Evolutionary conservation across 2,797 vertebrate genomes (phyloP), one percentile per base, ranked within the genome.

Genomic region (Melanotaenia nigrans): DNA sequence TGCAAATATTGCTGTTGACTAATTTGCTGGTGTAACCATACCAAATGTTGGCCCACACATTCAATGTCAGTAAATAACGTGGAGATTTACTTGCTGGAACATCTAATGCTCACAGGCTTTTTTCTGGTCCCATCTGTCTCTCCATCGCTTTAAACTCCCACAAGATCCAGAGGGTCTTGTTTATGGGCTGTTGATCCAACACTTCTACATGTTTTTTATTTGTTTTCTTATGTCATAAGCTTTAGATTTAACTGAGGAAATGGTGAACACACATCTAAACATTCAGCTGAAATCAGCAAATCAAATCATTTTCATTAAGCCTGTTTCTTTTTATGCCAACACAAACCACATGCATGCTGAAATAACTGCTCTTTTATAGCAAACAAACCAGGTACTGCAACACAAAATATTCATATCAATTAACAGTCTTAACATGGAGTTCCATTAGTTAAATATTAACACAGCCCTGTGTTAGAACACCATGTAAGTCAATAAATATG

Each of bases 401-500:
- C 12, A 51, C 14, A 64, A 33, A n/a, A 35, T 1, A 66, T 61
- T 24, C 47, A n/a, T 9, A 47, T 75, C 49, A 59, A 61, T 67
- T 74, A 61, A 47, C 40, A 25, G 49, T 49, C 33, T 36, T 49
- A 54, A 72, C 49, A 55, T 32, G 54, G 51, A 55, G 14, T 51
- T 28, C 12, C 33, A 32, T 25, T 68, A 59, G 67, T 67, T 62
- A 64, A 42, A 83, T 42, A 47, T 67, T 51, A 55, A 47, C 42
- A 62, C 25, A 4, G 28, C 70, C n/a, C 57, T 80, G 40, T 72
- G 53, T 51, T 62, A 76, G 25, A 71, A 65, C 47, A 74, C 60
- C 33, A 30, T 67, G 63, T 84, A 69, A 80, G 61, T 81, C 77
- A 78, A 69, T 63, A 45, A 74, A 49, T 51, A 54, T 68, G 62